phyloP scores from a whole-genome alignment of 1,140 invertebrate genomes.

The Stegodyphus mimosarum region DNA sequence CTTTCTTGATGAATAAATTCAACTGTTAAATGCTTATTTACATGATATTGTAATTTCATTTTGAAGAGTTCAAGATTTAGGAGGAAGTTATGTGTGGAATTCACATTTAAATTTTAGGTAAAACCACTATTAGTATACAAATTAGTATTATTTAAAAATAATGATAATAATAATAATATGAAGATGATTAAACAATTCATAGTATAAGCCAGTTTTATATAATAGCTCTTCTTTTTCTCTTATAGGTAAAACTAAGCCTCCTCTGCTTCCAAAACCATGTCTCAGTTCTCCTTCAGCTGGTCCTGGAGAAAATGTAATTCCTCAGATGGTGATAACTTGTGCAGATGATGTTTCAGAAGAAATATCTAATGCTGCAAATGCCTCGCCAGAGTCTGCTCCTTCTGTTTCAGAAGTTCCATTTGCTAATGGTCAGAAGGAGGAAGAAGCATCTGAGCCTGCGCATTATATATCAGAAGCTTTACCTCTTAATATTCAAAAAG shows the following conservation, averaged over 20 bases:
- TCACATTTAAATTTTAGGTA: neutral
- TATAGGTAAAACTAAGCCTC: constrained; percentile 23
- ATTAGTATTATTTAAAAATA: neutral
- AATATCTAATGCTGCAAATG: neutral
- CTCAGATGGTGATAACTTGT: constrained; percentile 46
- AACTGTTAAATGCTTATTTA: too few relatives aligned
- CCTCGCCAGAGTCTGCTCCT: neutral
- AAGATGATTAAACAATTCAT: neutral
- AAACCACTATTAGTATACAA: neutral
- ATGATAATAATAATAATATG: neutral
- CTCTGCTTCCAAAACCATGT: constrained; percentile 24
- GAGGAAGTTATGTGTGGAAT: neutral
- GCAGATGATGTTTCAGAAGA: constrained; percentile 15
- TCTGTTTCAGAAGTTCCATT: neutral
- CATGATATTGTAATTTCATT: neutral
- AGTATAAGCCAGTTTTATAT: neutral
- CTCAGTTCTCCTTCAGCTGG: neutral
- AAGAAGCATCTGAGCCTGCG: neutral
- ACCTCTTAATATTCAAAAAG: neutral
- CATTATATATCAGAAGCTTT: neutral
- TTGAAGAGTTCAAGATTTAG: neutral
- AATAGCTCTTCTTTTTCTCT: neutral
- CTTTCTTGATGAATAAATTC: too few relatives aligned
- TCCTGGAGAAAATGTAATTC: constrained; percentile 28
- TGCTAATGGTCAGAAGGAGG: neutral